Evolutionary conservation across 1,140 invertebrate genomes (phyloP), one percentile per base, ranked within the genome.

Genomic region (Holotrichia oblita): DNA sequence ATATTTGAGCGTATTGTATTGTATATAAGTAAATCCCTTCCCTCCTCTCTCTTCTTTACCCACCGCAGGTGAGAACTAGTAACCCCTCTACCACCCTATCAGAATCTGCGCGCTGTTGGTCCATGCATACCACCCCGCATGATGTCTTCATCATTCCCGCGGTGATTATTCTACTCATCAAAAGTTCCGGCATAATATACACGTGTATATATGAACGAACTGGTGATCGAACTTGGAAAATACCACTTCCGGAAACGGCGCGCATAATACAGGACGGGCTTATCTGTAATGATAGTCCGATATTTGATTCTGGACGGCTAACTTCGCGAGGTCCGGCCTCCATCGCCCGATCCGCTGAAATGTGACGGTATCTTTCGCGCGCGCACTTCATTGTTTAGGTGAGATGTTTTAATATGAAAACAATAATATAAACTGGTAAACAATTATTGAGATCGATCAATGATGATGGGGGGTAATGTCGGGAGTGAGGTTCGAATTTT

Each of bases 121-220:
- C 48, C 48, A 55, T 55, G 48, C 48, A 55, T 17, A 55, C 61
- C 61, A 69, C 61, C 61, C 61, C 61, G 61, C 27, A 34, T 69
- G 10, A 69, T 69, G 61, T 41, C 73, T 41, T 74, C 73, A 40
- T 42, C 73, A 17, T 74, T 74, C 73, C 73, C 40, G 34, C 73
- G 20, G 73, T 42, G 73, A 42, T 40, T 74, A 41, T 44, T 41
- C 14, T 74, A 22, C 73, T 20, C 40, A 74, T 44, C 61, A 27
- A 72, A 74, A 74, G 73, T 74, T 74, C 73, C 73, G 73, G 6
- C 72, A 41, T 69, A 24, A 69, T 34, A 69, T 69, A 22, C 61
- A 34, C 61, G 14, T 69, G 61, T 69, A 22, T 69, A 27, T 69
- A 69, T 69, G 44, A 8, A 34, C 61, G 22, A 24, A 24, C 24